Base-by-base conservation (phyloP, 2,797 vertebrate species). In the Aulostomus chinensis region DNA sequence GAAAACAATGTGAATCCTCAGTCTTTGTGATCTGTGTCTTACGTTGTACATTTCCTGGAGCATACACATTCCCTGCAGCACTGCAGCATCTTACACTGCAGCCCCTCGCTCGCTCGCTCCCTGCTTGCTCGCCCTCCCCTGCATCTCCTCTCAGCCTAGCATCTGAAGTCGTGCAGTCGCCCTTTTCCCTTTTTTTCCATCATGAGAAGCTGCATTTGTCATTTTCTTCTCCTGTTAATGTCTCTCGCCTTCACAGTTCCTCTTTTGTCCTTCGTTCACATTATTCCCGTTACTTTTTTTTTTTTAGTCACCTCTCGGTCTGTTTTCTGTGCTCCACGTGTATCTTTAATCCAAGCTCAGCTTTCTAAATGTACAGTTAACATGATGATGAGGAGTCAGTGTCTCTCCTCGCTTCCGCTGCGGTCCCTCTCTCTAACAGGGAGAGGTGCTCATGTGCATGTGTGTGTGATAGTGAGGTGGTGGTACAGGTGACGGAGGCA, bases 381-480 rank as follows among this genome's bases (percentile, higher is more conserved):
- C 12, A 58, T 75, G 67, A 62, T 60, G 13, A 57, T 61, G 53
- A 54, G 41, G 61, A 79, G 80, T 54, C 59, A 25, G 28, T 42
- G 54, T 60, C 20, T 55, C 54, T 56, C 26, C 55, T 40, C 50
- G 36, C 39, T 34, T 35, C 38, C 20, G 11, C 18, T 6, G 15
- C 9, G 45, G 57, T 15, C 47, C 42, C 16, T 30, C 51, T 35
- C 39, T 54, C 76, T 91, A 93, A 85, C 90, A 93, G 33, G 90
- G 90, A 17, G 90, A 92, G 66, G 91, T 89, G 9, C 88, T 83
- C 88, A 91, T 90, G 73, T 91, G 90, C 85, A 92, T 86, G 65
- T 92, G 91, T 36, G 91, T 68, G 74, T 91, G 90, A 70, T 93
- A 93, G 67, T 90, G 89, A n/a, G 90, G 90, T 1, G 91, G 90